Conservation (phyloP, 2,113 vertebrate genomes). For the Megalops atlanticus region DNA sequence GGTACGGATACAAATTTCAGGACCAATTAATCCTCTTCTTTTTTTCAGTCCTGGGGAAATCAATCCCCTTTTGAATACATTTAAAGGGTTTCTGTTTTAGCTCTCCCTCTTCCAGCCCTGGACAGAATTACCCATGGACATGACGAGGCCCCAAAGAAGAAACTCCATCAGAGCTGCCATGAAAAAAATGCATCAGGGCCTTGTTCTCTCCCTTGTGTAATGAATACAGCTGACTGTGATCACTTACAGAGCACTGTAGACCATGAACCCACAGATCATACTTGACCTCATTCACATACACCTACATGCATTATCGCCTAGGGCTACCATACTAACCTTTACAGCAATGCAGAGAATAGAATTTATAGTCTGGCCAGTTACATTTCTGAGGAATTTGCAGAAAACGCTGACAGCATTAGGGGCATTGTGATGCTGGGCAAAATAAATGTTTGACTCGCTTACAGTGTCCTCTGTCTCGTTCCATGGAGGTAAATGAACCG, state of each 20-base stretch:
- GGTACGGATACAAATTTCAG: background rate
- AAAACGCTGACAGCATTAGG: background rate
- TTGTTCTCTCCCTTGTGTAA: background rate
- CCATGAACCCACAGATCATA: background rate
- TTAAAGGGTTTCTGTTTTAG: background rate
- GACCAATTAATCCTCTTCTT: background rate
- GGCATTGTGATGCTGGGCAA: background rate
- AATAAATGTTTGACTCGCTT: background rate
- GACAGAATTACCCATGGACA: background rate
- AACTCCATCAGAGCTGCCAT: background rate
- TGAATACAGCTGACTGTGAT: background rate
- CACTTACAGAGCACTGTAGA: background rate
- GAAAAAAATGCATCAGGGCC: background rate
- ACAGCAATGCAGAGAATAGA: background rate
- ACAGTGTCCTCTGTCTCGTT: background rate
- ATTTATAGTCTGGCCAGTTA: background rate
- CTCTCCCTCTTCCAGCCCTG: background rate
- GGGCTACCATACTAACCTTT: background rate
- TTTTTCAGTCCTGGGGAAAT: background rate
- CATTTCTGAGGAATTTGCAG: background rate
- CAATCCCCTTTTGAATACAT: background rate
- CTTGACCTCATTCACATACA: background rate
- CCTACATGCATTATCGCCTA: background rate
- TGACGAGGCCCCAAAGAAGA: background rate
- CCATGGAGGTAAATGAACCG: background rate